Base-by-base conservation (phyloP, 2,113 vertebrate genomes). In the Geococcyx californianus region DNA sequence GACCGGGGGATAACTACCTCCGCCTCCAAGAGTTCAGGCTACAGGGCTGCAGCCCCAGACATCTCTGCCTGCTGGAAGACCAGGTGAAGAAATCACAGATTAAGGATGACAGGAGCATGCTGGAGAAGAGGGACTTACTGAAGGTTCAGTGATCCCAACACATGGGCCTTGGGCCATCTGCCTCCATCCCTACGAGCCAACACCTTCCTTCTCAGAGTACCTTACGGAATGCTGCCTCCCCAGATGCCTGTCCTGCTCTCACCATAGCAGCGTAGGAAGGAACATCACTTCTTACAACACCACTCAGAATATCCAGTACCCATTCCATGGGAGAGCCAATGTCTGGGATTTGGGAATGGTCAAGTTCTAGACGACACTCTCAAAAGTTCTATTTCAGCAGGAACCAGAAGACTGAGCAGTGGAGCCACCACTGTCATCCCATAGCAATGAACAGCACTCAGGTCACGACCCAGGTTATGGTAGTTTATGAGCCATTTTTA, bases 401-500 rank as follows among this genome's bases (percentile, higher is more conserved):
- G 23, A 90, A 69, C 19, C 29, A 66, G 68, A 84, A 80, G 59
- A 55, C 33, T 15, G 33, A 84, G 31, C 31, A 62, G 51, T 13
- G 7, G 10, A 4, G 16, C 33, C 51, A 63, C 19, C 36, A 21
- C 40, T 44, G 24, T 47, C 60, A 54, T 36, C 69, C 64, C 19
- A 1, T 6, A 86, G 84, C 13, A 80, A 77, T 0, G 2, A 77
- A 64, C 40, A 72, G 15, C 0, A 0, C 3, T 55, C 47, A 79
- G 34, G 66, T 63, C 59, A 40, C 2, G 7, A 75, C 60, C 19
- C 60, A 81, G 36, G 74, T 59, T 69, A 42, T 55, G 40, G 58
- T 67, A 58, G 62, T 69, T 91, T 93, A 82, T 72, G 62, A 95
- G n/a, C 26, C 56, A 31, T 70, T 94, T 87, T 81, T 68, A 51